Evolutionary conservation across 2,113 vertebrate species (phyloP).

Genomic region (Anarhynchus alexandrinus): DNA sequence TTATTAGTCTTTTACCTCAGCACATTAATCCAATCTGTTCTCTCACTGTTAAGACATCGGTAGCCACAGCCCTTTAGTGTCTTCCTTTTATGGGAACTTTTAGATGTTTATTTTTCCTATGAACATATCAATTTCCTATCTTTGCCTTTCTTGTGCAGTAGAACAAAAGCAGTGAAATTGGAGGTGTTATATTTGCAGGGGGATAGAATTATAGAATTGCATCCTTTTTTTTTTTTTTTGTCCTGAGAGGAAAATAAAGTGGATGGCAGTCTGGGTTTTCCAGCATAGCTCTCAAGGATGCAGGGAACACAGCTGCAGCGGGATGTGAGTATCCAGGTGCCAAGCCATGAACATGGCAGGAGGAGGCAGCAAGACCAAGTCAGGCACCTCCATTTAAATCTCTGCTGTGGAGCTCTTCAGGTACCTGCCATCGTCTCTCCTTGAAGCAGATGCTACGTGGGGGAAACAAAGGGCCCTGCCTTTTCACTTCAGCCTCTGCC

Average conservation of each 20-base stretch:
- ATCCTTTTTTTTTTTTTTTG: background rate
- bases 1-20: background rate
- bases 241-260: background rate
- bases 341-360: background rate
- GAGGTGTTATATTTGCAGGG: background rate
- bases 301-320: background rate
- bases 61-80: background rate
- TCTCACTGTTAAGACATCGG: background rate
- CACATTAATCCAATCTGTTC: background rate
- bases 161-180: background rate
- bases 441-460: background rate
- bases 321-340: background rate
- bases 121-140: background rate
- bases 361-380: background rate
- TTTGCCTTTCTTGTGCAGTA: background rate
- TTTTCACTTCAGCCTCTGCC: background rate
- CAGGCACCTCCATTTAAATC: background rate
- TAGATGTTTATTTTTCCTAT: background rate
- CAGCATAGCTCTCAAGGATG: background rate
- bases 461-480: background rate
- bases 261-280: background rate
- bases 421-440: background rate
- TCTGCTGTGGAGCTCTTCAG: background rate
- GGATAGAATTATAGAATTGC: background rate
- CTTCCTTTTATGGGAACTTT: background rate